These are phyloP conservation scores for Rhagoletis pomonella DNA, from an alignment of 1,140 invertebrate genomes.

Conservation along the genomic window DNA sequence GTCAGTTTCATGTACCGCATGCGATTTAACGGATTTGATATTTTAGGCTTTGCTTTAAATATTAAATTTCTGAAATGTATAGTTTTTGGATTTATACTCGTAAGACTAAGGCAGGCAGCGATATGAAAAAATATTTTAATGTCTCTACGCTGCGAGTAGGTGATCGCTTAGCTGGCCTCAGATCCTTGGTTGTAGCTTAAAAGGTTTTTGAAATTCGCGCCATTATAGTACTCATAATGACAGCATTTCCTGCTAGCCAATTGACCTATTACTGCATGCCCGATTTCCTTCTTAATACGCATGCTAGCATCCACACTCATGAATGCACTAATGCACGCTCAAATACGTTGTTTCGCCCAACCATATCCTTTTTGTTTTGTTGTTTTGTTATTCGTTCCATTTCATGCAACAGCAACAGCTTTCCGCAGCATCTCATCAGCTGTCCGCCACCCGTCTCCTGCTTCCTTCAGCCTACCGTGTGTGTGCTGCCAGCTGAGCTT, in stretches of 20 bases:
- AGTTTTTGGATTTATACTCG: neutral
- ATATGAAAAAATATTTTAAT: no score
- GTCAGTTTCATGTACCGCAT: neutral
- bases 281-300: neutral
- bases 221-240: constrained; percentile 5
- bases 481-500: constrained; percentile 1
- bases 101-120: no score
- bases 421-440: neutral
- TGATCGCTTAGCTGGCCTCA: neutral
- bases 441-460: neutral
- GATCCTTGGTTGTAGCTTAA: neutral
- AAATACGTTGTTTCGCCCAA: neutral
- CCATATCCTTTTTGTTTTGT: constrained; percentile 39
- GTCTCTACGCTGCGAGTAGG: no score
- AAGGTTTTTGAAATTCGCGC: neutral
- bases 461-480: neutral
- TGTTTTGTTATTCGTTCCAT: constrained; percentile 1
- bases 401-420: neutral
- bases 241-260: constrained; percentile 43
- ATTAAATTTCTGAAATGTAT: constrained; percentile 9
- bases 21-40: constrained; percentile 23
- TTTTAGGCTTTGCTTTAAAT: constrained; percentile 11
- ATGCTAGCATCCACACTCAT: neutral
- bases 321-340: neutral
- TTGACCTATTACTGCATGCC: constrained; percentile 22